Conservation (phyloP, 92 coral and sea anemone species). For the Palythoa caribaeorum region DNA sequence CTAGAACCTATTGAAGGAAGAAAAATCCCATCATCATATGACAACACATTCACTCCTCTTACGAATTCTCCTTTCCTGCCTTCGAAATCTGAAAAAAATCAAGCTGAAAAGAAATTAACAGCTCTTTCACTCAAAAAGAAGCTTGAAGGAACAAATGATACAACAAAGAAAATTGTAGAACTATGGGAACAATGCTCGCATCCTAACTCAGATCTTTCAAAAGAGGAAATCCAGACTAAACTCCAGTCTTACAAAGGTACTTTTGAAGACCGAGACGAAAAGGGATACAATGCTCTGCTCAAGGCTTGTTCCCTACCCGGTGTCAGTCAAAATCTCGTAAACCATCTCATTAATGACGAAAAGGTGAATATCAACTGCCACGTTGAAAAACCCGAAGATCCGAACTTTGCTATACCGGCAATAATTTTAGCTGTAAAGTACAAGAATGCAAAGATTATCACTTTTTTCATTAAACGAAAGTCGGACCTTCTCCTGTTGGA, state of each 20-base stretch:
- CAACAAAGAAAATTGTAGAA: slow-evolving; percentile 12
- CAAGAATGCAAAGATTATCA: slow-evolving; percentile 21
- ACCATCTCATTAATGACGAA: slow-evolving; percentile 23
- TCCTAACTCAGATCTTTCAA: neutral
- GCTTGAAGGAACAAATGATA: slow-evolving; percentile 23
- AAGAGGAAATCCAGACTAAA: neutral
- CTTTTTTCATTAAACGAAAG: slow-evolving; percentile 31
- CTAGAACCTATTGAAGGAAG: neutral
- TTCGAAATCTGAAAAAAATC: neutral
- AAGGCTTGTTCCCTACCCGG: slow-evolving; percentile 64
- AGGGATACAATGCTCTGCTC: slow-evolving; percentile 54
- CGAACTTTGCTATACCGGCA: slow-evolving; percentile 23
- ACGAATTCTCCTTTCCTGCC: neutral
- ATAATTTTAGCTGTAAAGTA: slow-evolving; percentile 41
- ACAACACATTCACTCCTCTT: neutral
- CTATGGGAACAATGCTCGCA: neutral
- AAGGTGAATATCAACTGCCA: slow-evolving; percentile 52
- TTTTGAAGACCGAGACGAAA: slow-evolving; percentile 19
- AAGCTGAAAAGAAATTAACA: neutral
- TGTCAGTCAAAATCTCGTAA: slow-evolving; percentile 36
- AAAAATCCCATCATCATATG: neutral
- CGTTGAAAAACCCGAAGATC: neutral
- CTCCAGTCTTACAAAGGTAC: neutral
- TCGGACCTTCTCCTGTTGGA: neutral
- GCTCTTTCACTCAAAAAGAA: neutral